phyloP scores from a whole-genome alignment of 2,797 vertebrate genomes.

The Hapalemur alaotrensis region DNA sequence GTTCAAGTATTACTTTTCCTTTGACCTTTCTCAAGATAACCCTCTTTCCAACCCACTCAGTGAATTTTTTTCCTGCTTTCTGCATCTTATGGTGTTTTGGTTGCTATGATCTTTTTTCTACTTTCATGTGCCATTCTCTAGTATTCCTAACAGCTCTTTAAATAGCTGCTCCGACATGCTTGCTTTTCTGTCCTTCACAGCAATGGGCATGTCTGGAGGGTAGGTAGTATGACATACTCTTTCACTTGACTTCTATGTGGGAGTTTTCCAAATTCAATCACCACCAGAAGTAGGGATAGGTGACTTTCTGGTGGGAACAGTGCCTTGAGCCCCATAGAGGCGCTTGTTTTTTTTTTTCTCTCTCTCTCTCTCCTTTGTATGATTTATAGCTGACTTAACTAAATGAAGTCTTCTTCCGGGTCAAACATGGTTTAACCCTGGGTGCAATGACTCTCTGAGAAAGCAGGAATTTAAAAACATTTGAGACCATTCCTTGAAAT shows the following conservation, averaged over 20 bases:
- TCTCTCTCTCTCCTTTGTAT: background rate
- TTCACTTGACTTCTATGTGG: background rate
- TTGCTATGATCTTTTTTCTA: background rate
- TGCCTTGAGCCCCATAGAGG: background rate
- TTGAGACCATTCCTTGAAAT: background rate
- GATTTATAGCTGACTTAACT: too few species aligned
- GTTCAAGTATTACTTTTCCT: background rate
- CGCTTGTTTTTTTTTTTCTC: background rate
- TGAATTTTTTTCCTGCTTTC: background rate
- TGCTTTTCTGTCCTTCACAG: background rate
- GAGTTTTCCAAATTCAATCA: background rate
- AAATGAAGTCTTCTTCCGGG: background rate
- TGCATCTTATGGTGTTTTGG: background rate
- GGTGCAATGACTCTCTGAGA: background rate
- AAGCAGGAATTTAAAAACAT: background rate
- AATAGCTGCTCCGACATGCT: background rate
- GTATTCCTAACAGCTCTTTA: background rate
- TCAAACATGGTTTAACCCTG: background rate
- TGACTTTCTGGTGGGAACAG: background rate
- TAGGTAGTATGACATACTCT: background rate
- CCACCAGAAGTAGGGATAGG: background rate
- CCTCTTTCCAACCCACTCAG: background rate
- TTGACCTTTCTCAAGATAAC: background rate
- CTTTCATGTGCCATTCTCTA: background rate
- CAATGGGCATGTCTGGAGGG: too few species aligned